Base-by-base conservation (phyloP, 2,888 invertebrate genomes). In the Resseliella maxima region DNA sequence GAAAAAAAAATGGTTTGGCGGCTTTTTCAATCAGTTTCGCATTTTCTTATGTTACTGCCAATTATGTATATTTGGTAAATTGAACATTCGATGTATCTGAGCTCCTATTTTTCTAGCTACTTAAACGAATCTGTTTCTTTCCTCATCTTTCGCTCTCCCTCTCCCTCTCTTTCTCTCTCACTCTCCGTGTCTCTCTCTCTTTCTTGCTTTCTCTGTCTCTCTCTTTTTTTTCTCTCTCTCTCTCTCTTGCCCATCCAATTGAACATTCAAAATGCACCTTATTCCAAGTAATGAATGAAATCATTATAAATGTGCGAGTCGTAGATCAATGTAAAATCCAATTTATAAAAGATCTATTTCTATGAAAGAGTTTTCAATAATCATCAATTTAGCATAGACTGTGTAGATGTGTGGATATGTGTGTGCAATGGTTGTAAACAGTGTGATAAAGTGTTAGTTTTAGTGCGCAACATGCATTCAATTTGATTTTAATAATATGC, bases 261-360 rank as follows among this genome's bases (percentile, higher is more conserved):
- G 2, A 2, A 5, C 6, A 59, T 59, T 24, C 31, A 31, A 27
- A 72, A 72, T 31, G 24, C 72, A 10, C 3, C 31, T n/a, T 31
- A 72, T 72, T 72, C 15, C 72, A n/a, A 72, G 27, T 15, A 72
- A 72, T 72, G 72, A 72, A 72, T 72, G 72, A 72, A 72, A 72
- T 72, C 72, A 72, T 72, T 72, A 72, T 31, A 72, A 35, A 72
- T 72, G 12, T 72, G 72, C 31, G 35, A 31, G 31, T 50, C 21
- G 50, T 24, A 24, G 6, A 24, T 59, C 72, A 15, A 72, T 15
- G 46, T 15, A 18, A 50, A 50, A 50, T 15, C 18, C 46, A 18
- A 72, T 72, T 72, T 72, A 31, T n/a, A 27, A 72, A 72, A 72
- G 72, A 72, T 31, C 31, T 59, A 15, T 72, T 31, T 72, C 10